Conservation (phyloP, 1,140 invertebrate genomes). For the Caenorhabditis tropicalis region DNA sequence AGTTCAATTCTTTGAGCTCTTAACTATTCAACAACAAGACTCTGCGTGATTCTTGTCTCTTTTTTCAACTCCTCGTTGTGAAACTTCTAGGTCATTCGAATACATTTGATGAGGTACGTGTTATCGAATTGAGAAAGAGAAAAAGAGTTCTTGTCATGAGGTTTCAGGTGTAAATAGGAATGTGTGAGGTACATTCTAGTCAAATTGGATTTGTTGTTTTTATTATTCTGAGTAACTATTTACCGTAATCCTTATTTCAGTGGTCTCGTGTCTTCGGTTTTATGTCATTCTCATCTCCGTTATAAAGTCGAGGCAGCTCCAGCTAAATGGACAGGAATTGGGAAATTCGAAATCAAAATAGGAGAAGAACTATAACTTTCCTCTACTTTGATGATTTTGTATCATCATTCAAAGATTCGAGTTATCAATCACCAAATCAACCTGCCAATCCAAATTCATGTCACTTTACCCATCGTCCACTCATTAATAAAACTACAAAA, state of each 20-base stretch:
- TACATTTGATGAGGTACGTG: constrained; percentile 33
- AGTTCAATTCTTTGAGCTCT: no score
- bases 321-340: constrained; percentile 34
- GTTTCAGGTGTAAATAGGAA: no score
- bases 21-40: no score
- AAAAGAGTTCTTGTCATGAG: no score
- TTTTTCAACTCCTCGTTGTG: not conserved
- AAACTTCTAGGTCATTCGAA: constrained; percentile 20
- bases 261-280: constrained; percentile 26
- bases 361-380: not conserved
- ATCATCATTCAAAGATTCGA: not conserved
- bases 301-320: not conserved
- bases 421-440: not conserved
- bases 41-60: constrained; percentile 24
- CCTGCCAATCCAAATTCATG: constrained; percentile 4
- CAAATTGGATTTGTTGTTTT: no score
- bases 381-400: not conserved
- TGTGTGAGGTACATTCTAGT: no score
- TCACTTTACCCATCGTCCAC: no score
- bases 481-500: no score
- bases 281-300: constrained; percentile 16
- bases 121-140: no score
- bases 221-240: no score
- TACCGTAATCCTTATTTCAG: not conserved
- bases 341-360: not conserved